phyloP scores from a whole-genome alignment of 2,888 invertebrate genomes.

The Globia sparganii region DNA sequence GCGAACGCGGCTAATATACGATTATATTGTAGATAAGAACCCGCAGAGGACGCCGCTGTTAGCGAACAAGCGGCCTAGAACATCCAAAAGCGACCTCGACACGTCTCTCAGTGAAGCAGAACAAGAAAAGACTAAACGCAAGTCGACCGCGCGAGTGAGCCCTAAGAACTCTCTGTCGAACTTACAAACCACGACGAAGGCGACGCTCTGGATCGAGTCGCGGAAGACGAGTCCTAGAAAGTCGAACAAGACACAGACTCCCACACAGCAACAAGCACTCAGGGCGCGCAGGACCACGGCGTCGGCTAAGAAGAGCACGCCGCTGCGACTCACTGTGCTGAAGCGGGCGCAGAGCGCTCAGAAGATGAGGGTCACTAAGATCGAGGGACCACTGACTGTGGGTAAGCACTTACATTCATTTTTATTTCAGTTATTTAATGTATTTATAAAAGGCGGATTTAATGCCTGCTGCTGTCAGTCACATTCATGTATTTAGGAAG shows the following conservation, averaged over 20 bases:
- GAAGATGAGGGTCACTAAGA: slow-evolving; percentile 73
- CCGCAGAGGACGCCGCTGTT: slow-evolving; percentile 34
- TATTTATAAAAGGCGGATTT: background rate
- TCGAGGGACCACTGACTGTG: slow-evolving; percentile 76
- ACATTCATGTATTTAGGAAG: background rate
- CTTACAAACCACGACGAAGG: slow-evolving; percentile 74
- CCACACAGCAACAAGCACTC: background rate
- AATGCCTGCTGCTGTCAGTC: too few species aligned
- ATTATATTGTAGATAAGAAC: slow-evolving; percentile 28
- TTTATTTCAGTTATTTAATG: background rate
- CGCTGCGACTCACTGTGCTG: slow-evolving; percentile 76
- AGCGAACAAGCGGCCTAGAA: slow-evolving; percentile 50
- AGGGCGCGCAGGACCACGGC: slow-evolving; percentile 20
- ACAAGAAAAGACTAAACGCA: slow-evolving; percentile 49
- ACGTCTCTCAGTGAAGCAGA: slow-evolving; percentile 45
- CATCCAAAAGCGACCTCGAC: slow-evolving; percentile 54
- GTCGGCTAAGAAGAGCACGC: slow-evolving; percentile 66
- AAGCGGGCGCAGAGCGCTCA: slow-evolving; percentile 69
- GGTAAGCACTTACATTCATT: slow-evolving; percentile 68
- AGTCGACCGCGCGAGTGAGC: slow-evolving; percentile 39
- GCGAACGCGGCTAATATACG: background rate
- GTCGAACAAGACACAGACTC: background rate
- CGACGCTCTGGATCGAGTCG: slow-evolving; percentile 83
- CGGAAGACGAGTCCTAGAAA: slow-evolving; percentile 67
- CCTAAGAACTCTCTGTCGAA: slow-evolving; percentile 27